Conservation (phyloP, 2,797 vertebrate species). For the Poliocrania exsul region DNA sequence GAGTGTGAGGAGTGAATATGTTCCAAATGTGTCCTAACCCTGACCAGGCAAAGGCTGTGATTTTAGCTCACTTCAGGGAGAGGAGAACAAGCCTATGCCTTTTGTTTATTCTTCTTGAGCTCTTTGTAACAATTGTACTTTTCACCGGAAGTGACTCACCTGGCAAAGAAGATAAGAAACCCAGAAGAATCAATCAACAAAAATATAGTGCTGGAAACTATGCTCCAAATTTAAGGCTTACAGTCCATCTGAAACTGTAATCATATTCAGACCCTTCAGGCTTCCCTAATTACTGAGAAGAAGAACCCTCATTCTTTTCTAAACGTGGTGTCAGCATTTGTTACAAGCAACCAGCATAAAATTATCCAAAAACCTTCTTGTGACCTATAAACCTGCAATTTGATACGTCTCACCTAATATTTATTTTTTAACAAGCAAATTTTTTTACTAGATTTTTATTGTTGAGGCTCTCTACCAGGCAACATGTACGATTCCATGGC, state of each 20-base stretch:
- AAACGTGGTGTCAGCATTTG: conserved; percentile 29
- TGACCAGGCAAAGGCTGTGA: not conserved
- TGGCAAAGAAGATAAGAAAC: conserved; percentile 50
- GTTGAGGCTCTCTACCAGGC: not conserved
- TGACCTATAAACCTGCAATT: conserved; percentile 55
- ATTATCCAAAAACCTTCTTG: conserved; percentile 6
- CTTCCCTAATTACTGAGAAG: not conserved
- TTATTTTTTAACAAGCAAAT: not conserved
- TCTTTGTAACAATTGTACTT: not conserved
- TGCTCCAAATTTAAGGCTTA: not conserved
- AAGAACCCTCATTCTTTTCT: conserved; percentile 16
- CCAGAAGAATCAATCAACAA: not conserved
- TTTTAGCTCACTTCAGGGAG: conserved; percentile 17
- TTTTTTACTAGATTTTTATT: not conserved
- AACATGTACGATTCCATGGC: not conserved
- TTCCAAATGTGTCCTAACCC: not conserved
- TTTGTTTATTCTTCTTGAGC: conserved; percentile 26
- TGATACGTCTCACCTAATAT: conserved; percentile 7
- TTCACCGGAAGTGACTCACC: conserved; percentile 52
- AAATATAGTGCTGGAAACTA: not conserved
- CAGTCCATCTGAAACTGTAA: not conserved
- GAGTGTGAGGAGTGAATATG: not conserved
- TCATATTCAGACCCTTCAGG: conserved; percentile 8
- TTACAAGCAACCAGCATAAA: not conserved
- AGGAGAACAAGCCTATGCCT: not conserved